phyloP scores from a whole-genome alignment of 1,140 invertebrate genomes.

The Thaumatotibia leucotreta region DNA sequence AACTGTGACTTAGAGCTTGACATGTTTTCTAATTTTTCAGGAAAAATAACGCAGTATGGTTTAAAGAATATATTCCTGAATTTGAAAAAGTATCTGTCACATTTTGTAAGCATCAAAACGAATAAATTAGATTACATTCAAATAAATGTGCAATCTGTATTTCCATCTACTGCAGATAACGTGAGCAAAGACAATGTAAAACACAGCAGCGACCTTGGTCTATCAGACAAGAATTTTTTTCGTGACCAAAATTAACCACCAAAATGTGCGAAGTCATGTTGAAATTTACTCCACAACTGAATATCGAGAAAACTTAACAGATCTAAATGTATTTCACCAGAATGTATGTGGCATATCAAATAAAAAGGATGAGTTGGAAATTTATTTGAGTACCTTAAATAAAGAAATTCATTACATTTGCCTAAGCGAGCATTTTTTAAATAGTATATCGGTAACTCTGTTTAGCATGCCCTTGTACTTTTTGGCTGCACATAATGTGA shows the following conservation, averaged over 20 bases:
- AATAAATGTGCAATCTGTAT: not conserved
- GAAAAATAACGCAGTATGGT: not conserved
- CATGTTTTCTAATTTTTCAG: not conserved
- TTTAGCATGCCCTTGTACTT: not conserved
- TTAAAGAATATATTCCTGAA: not conserved
- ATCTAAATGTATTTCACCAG: not conserved
- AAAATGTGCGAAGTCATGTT: not conserved
- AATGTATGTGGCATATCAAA: too few species aligned
- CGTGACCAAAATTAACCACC: not conserved
- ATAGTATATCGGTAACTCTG: not conserved
- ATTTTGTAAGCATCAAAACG: not conserved
- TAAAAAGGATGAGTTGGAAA: too few species aligned
- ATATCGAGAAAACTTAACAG: not conserved
- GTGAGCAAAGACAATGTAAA: not conserved
- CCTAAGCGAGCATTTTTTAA: not conserved
- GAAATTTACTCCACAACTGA: not conserved
- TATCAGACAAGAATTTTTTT: not conserved
- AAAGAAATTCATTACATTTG: not conserved
- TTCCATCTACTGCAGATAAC: not conserved
- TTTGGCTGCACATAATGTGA: not conserved
- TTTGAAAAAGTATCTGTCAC: not conserved
- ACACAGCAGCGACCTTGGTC: not conserved
- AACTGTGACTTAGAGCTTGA: not conserved
- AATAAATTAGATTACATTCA: not conserved
- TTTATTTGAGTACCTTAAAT: too few species aligned